Base-by-base conservation (phyloP, 1,140 invertebrate genomes). In the Tachypleus tridentatus region DNA sequence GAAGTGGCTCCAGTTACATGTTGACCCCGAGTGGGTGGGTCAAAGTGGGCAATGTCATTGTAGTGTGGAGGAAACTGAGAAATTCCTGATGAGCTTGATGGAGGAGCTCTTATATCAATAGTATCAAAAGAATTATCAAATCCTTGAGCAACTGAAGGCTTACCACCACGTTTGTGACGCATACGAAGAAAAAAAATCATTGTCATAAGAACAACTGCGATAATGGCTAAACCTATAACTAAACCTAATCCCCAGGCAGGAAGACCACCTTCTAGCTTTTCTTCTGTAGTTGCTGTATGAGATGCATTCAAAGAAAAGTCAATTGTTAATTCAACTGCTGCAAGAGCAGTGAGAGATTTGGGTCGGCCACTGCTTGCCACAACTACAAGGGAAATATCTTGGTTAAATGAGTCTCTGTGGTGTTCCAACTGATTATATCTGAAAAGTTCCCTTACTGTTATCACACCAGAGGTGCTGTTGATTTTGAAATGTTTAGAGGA, bases 401-500 rank as follows among this genome's bases (percentile, higher is more conserved):
- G 64, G 57, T 67, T 74, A 29, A 29, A 29, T 29, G 29, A 29
- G 29, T 29, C 29, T 29, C 29, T 29, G 29, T 29, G 29, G 29
- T 29, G 29, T 29, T 29, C 29, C 29, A 29, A 29, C 29, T 29
- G 29, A 29, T 29, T 29, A 29, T 29, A 2, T 29, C 0, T 29
- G 29, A 29, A 29, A 29, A 29, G 29, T 29, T 29, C 29, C 29
- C 29, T 29, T 29, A 29, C 29, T 29, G 29, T 29, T 29, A 29
- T 29, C 1, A 87, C 85, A 3, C 95, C 94, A 4, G 87, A 92
- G 0, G 90, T 93, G 69, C 89, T 80, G 75, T 97, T 95, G 9
- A 98, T 84, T 77, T 89, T 88, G 74, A 97, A 95, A 73, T 91
- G 89, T 0, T 86, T 82, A 77, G 92, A 85, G 60, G 88, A 86